Evolutionary conservation across 2,113 vertebrate genomes (phyloP).

Genomic region (Chaetorhynchus papuensis): DNA sequence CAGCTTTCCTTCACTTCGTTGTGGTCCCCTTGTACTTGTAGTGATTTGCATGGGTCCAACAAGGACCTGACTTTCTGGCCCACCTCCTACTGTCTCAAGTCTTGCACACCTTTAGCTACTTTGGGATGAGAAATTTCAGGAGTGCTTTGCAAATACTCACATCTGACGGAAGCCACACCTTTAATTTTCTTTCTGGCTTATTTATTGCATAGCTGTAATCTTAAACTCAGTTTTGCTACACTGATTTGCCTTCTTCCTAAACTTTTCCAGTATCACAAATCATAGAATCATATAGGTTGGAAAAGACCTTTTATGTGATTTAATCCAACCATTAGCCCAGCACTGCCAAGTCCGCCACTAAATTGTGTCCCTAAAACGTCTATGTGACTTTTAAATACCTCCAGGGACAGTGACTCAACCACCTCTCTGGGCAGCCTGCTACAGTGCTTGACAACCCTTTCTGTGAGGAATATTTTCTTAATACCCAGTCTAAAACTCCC

Average conservation of each 20-base stretch:
- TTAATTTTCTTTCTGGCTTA: not conserved
- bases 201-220: not conserved
- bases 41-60: not conserved
- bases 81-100: not conserved
- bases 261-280: not conserved
- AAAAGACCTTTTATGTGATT: not conserved
- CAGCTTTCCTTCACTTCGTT: not conserved
- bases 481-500: not conserved
- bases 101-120: not conserved
- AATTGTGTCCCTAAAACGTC: fast-evolving
- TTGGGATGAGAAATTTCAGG: not conserved
- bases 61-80: not conserved
- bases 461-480: not conserved
- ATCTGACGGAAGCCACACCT: not conserved
- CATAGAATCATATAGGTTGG: not conserved
- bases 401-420: not conserved
- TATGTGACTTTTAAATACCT: not conserved
- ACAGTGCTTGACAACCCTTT: not conserved
- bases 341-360: not conserved
- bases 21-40: not conserved
- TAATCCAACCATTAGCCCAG: not conserved
- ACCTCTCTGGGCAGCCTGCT: not conserved
- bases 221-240: not conserved
- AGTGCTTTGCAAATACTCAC: not conserved
- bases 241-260: not conserved